Evolutionary conservation across 2,888 invertebrate genomes (phyloP).

Genomic region (Pimpla rufipes): DNA sequence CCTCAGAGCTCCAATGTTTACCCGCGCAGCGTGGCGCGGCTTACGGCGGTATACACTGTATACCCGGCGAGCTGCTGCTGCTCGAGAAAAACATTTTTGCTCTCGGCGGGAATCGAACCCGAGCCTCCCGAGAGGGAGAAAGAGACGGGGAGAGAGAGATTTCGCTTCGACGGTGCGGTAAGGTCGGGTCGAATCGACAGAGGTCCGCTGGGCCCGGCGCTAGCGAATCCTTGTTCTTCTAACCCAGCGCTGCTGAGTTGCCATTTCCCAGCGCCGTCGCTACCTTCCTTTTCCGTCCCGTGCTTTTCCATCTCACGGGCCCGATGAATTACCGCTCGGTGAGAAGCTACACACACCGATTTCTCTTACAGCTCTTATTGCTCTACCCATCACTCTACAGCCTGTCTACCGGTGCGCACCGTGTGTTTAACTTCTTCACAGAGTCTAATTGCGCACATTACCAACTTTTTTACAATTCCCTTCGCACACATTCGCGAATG

Average conservation of each 20-base stretch:
- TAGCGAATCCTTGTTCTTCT: conserved; percentile 73
- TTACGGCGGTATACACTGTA: no score
- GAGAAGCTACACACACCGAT: conserved; percentile 78
- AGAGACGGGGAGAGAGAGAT: conserved; percentile 46
- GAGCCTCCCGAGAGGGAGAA: no score
- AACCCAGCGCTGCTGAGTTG: conserved; percentile 80
- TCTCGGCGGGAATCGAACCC: no score
- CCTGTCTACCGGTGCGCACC: no score
- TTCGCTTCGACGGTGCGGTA: conserved; percentile 29
- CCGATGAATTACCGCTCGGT: conserved; percentile 80
- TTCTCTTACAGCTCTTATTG: conserved; percentile 66
- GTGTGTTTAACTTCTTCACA: no score
- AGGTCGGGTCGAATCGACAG: conserved; percentile 32
- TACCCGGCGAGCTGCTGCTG: no score
- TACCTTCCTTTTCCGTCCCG: conserved; percentile 70
- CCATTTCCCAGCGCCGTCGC: conserved; percentile 80
- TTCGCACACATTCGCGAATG: neutral
- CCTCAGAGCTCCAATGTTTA: no score
- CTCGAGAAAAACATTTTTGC: no score
- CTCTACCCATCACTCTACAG: neutral
- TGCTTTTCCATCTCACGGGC: conserved; percentile 76
- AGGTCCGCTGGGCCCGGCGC: conserved; percentile 21
- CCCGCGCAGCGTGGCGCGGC: no score
- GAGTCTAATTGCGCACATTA: neutral
- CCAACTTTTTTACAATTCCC: neutral